Percentiles rank a stretch among this genome's conserved stretches.
phyloP scores from a whole-genome alignment of 35 echinoderm and acorn worm genomes.

The Patiria miniata region DNA sequence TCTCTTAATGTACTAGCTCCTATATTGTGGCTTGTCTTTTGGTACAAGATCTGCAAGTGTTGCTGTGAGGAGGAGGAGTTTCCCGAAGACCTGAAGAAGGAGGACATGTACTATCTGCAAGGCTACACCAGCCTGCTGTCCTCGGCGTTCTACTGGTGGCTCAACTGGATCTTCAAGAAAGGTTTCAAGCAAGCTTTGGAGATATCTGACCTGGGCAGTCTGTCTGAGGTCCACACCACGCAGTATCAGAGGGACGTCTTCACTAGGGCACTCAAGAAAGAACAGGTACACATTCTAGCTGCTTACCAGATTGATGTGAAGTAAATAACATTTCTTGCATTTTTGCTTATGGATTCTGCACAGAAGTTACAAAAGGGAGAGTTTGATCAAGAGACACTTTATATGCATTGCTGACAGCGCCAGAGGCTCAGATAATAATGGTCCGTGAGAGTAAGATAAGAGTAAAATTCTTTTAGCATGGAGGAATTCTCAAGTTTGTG shows the following conservation, averaged over 20 bases:
- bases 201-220: slow-evolving; percentile 69
- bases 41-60: slow-evolving; percentile 29
- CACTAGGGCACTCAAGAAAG: slow-evolving; percentile 55
- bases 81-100: slow-evolving; percentile 76
- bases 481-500: no score
- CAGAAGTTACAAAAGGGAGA: no score
- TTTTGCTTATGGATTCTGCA: no score
- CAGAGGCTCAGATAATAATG: no score
- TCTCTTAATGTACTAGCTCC: no score
- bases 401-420: no score
- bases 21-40: background rate
- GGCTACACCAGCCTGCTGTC: slow-evolving; percentile 84
- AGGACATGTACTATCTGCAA: slow-evolving; percentile 75
- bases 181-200: slow-evolving; percentile 85
- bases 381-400: no score
- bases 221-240: slow-evolving; percentile 64
- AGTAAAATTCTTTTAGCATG: no score
- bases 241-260: slow-evolving; percentile 70
- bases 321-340: no score
- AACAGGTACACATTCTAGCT: slow-evolving; percentile 87
- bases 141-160: slow-evolving; percentile 73
- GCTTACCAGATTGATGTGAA: no score
- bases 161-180: slow-evolving; percentile 78
- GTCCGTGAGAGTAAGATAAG: no score
- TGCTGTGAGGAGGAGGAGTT: slow-evolving; percentile 36